Conservation (phyloP, 1,140 invertebrate species). For the Vanessa atalanta region DNA sequence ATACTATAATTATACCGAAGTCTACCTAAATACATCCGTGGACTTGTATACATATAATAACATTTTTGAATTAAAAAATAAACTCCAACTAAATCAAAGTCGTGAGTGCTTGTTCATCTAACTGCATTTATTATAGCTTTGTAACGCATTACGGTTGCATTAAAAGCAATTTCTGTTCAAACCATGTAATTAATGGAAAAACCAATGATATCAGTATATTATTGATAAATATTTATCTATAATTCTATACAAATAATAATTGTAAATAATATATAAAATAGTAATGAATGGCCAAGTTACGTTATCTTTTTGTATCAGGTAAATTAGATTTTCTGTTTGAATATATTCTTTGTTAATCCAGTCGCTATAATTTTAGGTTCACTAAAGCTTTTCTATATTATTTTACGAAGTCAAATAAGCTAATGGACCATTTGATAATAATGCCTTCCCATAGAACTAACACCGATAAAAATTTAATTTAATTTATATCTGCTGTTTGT, state of each 20-base stretch:
- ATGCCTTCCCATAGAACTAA: too few relatives aligned
- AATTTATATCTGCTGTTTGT: too few relatives aligned
- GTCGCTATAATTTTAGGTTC: too few relatives aligned
- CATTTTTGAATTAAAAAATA: neutral
- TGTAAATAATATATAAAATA: neutral
- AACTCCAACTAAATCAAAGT: neutral
- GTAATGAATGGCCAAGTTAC: neutral
- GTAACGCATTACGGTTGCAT: constrained; percentile 6
- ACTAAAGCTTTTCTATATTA: too few relatives aligned
- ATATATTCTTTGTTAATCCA: neutral
- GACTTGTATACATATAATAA: neutral
- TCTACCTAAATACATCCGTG: neutral
- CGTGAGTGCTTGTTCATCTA: neutral
- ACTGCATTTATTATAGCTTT: constrained; percentile 6
- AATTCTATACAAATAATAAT: neutral
- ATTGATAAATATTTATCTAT: constrained; percentile 4
- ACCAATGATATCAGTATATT: constrained; percentile 12
- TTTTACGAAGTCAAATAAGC: too few relatives aligned
- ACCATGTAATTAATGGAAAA: constrained; percentile 19
- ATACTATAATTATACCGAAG: too few relatives aligned
- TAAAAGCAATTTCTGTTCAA: constrained; percentile 8
- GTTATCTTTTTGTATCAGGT: too few relatives aligned
- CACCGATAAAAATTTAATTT: too few relatives aligned
- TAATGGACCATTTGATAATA: too few relatives aligned
- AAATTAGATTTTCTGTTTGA: neutral